Percentiles rank a stretch among this genome's conserved stretches.
phyloP scores from a whole-genome alignment of 2,888 invertebrate species.

The Aproaerema taeniolella region DNA sequence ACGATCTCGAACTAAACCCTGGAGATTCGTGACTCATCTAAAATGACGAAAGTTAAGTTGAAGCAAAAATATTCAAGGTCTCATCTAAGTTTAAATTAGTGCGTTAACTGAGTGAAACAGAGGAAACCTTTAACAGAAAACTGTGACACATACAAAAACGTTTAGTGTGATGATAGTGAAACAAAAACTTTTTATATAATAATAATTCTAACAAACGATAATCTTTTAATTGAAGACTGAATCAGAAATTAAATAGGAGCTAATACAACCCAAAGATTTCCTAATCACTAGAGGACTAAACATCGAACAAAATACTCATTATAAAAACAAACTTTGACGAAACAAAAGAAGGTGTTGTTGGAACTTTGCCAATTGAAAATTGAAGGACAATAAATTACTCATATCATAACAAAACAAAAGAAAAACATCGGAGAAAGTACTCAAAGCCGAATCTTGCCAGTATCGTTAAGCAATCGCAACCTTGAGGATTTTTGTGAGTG shows the following conservation, averaged over 20 bases:
- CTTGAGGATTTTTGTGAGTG: constrained; percentile 27
- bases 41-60: constrained; percentile 76
- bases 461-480: constrained; percentile 19
- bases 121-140: constrained; percentile 50
- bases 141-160: constrained; percentile 32
- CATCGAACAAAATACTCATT: constrained; percentile 24
- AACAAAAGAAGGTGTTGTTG: constrained; percentile 31
- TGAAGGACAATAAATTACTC: constrained; percentile 11
- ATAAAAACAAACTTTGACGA: constrained; percentile 5
- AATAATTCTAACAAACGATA: no score
- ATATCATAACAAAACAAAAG: constrained; percentile 4
- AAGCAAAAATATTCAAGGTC: constrained; percentile 52
- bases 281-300: constrained; percentile 33
- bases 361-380: constrained; percentile 30
- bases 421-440: constrained; percentile 14
- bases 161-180: constrained; percentile 13
- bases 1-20: constrained; percentile 36
- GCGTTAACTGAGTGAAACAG: constrained; percentile 35
- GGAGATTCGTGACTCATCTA: constrained; percentile 61
- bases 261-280: constrained; percentile 39
- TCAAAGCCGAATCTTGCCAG: constrained; percentile 1
- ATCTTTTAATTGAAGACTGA: constrained; percentile 35
- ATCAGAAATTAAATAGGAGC: constrained; percentile 22
- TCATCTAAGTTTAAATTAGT: constrained; percentile 37
- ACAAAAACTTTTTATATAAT: no score